A percentile compares a stretch with the other conserved stretches of the same genome.
These are phyloP conservation scores for Rhyzopertha dominica DNA, from an alignment of 1,140 invertebrate species.

Conservation along the genomic window DNA sequence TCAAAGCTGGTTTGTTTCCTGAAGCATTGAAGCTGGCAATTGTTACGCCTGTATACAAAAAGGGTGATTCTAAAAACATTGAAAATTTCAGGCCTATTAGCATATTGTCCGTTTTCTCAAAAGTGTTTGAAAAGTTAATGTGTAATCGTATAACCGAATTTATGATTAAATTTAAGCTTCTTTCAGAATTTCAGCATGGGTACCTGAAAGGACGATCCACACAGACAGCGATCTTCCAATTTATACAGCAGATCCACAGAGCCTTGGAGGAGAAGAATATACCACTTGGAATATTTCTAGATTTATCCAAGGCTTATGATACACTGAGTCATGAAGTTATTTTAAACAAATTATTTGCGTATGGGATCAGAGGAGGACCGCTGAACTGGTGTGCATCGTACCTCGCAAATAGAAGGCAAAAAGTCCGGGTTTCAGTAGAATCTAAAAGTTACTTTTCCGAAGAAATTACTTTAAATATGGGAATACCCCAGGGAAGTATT, in stretches of 20 bases:
- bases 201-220: not conserved
- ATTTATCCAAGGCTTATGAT: conserved; percentile 9
- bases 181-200: not conserved
- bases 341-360: conserved; percentile 2
- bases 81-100: conserved; percentile 4
- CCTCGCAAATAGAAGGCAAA: conserved; percentile 3
- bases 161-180: not conserved
- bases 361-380: conserved; percentile 1
- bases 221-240: conserved; percentile 1
- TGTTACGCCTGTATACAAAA: conserved; percentile 3
- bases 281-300: not conserved
- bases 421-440: too few relatives aligned
- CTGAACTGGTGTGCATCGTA: conserved; percentile 4
- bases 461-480: too few relatives aligned
- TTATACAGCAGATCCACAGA: not conserved
- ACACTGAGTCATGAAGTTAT: not conserved
- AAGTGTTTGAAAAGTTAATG: conserved; percentile 7
- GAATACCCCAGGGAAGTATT: too few relatives aligned
- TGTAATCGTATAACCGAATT: not conserved
- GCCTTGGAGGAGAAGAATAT: not conserved
- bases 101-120: conserved; percentile 1
- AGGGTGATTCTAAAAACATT: not conserved
- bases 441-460: too few relatives aligned
- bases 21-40: conserved; percentile 1
- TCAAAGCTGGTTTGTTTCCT: conserved; percentile 2